Conservation (phyloP, 2,797 vertebrate genomes). For the Hemitrygon akajei region DNA sequence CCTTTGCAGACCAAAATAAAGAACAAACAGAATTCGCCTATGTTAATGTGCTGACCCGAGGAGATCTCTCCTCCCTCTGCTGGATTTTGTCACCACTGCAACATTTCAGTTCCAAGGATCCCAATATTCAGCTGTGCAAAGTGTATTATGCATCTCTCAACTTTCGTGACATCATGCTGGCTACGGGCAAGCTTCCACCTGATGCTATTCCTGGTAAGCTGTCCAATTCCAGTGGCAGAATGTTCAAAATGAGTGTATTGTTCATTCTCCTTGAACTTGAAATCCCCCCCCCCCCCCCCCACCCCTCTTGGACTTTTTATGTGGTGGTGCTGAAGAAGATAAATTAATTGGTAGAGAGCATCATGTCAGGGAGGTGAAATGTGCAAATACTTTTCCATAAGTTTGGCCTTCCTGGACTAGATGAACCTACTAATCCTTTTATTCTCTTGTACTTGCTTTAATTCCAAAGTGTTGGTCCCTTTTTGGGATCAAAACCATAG, state of each 20-base stretch:
- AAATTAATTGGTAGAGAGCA: background rate
- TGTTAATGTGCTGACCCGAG: conserved; percentile 80
- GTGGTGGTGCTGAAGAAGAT: background rate
- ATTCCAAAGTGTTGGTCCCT: background rate
- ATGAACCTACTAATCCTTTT: background rate
- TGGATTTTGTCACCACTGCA: conserved; percentile 84
- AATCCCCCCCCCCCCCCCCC: background rate
- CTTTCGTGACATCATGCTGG: conserved; percentile 93
- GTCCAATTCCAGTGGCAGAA: background rate
- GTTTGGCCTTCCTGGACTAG: background rate
- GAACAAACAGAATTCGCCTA: conserved; percentile 78
- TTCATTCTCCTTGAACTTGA: background rate
- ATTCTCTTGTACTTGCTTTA: background rate
- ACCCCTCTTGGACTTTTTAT: background rate
- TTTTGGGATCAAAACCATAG: no score
- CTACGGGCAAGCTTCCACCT: conserved; percentile 87
- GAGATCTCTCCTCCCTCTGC: conserved; percentile 83
- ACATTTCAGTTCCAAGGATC: conserved; percentile 53
- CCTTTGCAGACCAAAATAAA: conserved; percentile 59
- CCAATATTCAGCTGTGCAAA: conserved; percentile 62
- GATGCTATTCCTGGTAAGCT: conserved; percentile 87
- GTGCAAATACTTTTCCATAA: background rate
- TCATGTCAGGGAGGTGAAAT: background rate
- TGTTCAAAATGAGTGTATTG: background rate
- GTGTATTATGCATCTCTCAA: conserved; percentile 89